Evolutionary conservation across 2,888 invertebrate species (phyloP), one percentile per base, ranked within the genome.

Genomic region (Phlogophora meticulosa): DNA sequence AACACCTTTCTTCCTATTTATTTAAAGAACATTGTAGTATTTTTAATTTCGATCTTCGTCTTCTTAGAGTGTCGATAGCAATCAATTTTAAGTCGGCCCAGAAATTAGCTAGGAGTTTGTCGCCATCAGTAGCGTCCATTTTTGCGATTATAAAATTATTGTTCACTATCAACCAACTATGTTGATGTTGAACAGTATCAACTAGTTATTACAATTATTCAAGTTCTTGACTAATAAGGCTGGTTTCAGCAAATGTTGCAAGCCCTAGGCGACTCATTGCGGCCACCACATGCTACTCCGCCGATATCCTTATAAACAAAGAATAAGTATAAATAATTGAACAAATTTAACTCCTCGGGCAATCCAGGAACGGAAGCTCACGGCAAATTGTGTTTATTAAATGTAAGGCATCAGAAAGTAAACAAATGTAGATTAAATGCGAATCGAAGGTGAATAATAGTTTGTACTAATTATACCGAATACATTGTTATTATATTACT

Each of bases 381-480:
- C 65, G 75, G 71, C 72, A 69, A 82, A 83, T 86, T 82, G 76
- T 85, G 83, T 87, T 86, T 84, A 85, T 82, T 82, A 72, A 76
- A 84, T 82, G 67, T 55, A 58, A 46, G 69, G 69, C 43, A 68
- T 63, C 68, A 55, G 56, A 78, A 85, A 76, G 80, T 86, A 88
- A 88, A 87, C 83, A 85, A 72, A 67, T 74, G 70, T 72, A 76
- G 80, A 86, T 87, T 84, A 82, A 81, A 82, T 70, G 72, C 70
- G 75, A 85, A 84, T 76, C 60, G 76, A 69, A 76, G 76, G 76
- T 65, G 61, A 79, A 75, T 68, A 79, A 69, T 62, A 61, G 76
- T 79, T 67, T 42, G 64, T 49, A 79, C 69, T 76, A 76, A 79
- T 76, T 76, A 61, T 52, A 75, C 55, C 42, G 36, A 55, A 64